phyloP scores from a whole-genome alignment of 2,113 vertebrate genomes.

The Amblyopsis rosae region DNA sequence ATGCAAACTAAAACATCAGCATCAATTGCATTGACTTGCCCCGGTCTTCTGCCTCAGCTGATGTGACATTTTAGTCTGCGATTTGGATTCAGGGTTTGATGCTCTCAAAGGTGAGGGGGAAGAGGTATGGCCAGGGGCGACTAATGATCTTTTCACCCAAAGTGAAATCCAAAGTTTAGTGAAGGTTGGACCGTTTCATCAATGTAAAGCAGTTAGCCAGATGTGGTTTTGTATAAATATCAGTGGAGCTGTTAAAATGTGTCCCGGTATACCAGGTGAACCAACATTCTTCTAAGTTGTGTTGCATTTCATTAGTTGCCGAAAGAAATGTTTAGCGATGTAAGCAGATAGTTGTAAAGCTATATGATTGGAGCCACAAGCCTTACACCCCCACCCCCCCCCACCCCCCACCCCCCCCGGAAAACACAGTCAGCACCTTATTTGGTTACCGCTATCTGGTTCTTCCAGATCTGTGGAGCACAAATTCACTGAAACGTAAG shows the following conservation, averaged over 20 bases:
- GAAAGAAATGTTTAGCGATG: neutral
- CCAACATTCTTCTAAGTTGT: too few species aligned
- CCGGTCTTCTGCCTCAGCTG: neutral
- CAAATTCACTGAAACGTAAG: too few species aligned
- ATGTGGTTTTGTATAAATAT: neutral
- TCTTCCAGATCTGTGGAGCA: conserved; percentile 18
- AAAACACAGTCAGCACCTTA: conserved; percentile 14
- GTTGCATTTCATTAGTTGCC: neutral
- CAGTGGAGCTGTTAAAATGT: neutral
- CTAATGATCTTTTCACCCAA: conserved; percentile 50
- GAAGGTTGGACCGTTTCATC: conserved; percentile 14
- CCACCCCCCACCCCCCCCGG: neutral
- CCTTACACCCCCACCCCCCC: too few species aligned
- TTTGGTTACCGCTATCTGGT: conserved; percentile 29
- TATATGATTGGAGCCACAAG: neutral
- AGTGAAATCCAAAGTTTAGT: neutral
- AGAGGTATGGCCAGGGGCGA: conserved; percentile 10
- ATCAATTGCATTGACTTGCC: neutral
- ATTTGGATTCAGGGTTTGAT: conserved; percentile 23
- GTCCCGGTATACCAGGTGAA: neutral
- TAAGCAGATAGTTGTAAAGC: conserved; percentile 1
- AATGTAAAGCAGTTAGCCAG: conserved; percentile 11
- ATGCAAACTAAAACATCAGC: neutral
- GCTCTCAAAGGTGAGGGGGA: conserved; percentile 17
- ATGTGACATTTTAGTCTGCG: conserved; percentile 3